These are phyloP conservation scores for Telmatochromis sp. DNA, from an alignment of 2,113 vertebrate genomes.

Conservation along the genomic window DNA sequence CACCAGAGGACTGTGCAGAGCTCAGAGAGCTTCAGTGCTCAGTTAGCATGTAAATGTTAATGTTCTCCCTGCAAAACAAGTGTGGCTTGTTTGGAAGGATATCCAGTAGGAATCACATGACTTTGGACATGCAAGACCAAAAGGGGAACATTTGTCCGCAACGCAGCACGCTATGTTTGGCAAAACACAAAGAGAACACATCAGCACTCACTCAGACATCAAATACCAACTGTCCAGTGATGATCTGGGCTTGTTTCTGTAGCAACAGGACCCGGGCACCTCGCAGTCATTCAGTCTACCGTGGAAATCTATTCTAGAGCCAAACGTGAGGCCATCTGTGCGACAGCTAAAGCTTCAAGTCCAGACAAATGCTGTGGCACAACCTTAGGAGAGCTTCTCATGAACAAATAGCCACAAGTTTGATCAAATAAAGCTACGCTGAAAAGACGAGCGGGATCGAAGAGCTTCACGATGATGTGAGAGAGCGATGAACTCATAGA, in stretches of 20 bases:
- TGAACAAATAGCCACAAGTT: background rate
- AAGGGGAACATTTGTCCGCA: fast-evolving
- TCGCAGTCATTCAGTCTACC: background rate
- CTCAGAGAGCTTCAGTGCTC: background rate
- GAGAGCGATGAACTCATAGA: background rate
- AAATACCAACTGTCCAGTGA: background rate
- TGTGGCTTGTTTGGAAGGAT: background rate
- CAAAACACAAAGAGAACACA: background rate
- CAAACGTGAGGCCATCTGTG: background rate
- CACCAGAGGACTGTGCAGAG: no score
- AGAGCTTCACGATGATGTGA: background rate
- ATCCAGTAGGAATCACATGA: background rate
- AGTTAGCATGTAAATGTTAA: background rate
- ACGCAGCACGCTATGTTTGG: background rate
- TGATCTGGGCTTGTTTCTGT: background rate
- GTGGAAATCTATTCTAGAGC: background rate
- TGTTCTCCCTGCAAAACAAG: background rate
- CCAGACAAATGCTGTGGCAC: background rate
- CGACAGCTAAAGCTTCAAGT: background rate
- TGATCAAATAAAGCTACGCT: background rate
- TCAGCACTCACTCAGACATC: background rate
- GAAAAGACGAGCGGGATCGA: background rate
- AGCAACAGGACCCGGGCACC: background rate
- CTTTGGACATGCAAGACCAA: background rate
- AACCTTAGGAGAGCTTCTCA: background rate